Base-by-base conservation (phyloP, 2,113 vertebrate species). In the Ifrita kowaldi region DNA sequence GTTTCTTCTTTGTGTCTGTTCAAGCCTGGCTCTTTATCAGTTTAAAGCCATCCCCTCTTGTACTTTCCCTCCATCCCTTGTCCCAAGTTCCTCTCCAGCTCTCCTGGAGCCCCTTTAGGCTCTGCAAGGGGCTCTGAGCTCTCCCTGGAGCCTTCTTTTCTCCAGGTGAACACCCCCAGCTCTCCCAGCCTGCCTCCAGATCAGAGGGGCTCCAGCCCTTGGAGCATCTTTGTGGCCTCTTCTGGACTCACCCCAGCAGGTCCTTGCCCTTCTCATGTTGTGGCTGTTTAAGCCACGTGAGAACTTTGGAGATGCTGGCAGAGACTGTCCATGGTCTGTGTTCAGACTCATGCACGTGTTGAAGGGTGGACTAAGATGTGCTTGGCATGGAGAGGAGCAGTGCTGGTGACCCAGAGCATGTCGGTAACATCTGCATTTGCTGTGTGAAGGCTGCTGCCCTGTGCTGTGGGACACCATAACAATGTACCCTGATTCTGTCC, bases 281-380 rank as follows among this genome's bases (percentile, higher is more conserved):
- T 44, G 50, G 18, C 44, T 73, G 18, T 46, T 76, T 10, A 64
- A 64, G 18, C 27, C 49, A 6, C 16, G 0, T 4, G 16, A n/a
- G 55, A 37, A 12, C n/a, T 44, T 12, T 9, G 30, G 42, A 60
- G 47, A 5, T 81, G 55, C 27, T 76, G 62, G 13, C 24, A 2
- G 41, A 33, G 12, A 1, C 41, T 19, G 18, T 15, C 30, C 41
- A 1, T 19, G n/a, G 10, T 30, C 50, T 33, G 9, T 1, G 3
- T 33, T 42, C 55, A 14, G 42, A 10, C 39, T 26, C 9, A 2
- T 17, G 14, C 39, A 1, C 0, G 0, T n/a, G 2, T 7, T 37
- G 11, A 10, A 30, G 56, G 24, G 4, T 39, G 82, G 21, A 5
- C 21, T 42, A 0, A 24, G 52, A 8, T 39, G 52, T 4, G 3